These are phyloP conservation scores for Vidua macroura DNA, from an alignment of 2,113 vertebrate genomes.

Conservation along the genomic window DNA sequence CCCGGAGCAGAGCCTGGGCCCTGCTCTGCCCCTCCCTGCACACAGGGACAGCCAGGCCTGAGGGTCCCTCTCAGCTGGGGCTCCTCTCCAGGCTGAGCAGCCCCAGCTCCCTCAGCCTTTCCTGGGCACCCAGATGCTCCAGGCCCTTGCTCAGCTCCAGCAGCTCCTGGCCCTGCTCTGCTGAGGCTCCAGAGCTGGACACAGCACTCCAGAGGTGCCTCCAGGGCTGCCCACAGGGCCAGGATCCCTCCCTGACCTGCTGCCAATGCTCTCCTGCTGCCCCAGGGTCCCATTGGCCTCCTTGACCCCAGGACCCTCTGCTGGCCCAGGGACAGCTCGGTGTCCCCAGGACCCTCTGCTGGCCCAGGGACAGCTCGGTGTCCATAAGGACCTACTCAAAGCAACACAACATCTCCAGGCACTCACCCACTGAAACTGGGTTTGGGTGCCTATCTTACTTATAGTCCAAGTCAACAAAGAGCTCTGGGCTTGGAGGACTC, in stretches of 20 bases:
- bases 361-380: background rate
- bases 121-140: background rate
- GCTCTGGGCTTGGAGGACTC: background rate
- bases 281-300: background rate
- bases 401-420: background rate
- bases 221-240: background rate
- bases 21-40: background rate
- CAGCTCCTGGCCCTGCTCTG: background rate
- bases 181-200: background rate
- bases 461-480: background rate
- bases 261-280: background rate
- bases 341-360: background rate
- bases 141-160: background rate
- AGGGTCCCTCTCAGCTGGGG: background rate
- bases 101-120: background rate
- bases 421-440: background rate
- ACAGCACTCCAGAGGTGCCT: too few species aligned
- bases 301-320: background rate
- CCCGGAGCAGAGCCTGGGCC: background rate
- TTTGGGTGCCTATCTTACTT: accelerated
- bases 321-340: background rate
- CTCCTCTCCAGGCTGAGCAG: background rate
- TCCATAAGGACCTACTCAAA: background rate
- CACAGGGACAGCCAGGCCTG: background rate
- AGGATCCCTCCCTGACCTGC: background rate